These are phyloP conservation scores for Alloscopus bannaensis DNA, from an alignment of 2,888 invertebrate genomes.

Conservation along the genomic window DNA sequence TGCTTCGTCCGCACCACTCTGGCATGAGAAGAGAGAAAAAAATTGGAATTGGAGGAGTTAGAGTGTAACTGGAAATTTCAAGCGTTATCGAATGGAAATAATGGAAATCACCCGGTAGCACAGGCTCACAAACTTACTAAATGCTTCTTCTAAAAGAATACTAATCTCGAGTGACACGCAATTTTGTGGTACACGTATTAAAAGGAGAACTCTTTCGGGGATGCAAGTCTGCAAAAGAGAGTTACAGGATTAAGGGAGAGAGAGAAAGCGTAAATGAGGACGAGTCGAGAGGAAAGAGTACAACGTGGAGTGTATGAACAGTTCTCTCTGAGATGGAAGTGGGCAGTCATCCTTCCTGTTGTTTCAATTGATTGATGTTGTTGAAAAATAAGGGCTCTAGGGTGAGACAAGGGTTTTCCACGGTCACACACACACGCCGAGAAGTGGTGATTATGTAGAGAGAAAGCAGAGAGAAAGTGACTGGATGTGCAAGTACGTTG, in stretches of 20 bases:
- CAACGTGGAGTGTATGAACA: too few relatives aligned
- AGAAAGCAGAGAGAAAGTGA: too few relatives aligned
- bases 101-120: conserved; percentile 43
- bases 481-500: too few relatives aligned
- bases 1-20: conserved; percentile 13
- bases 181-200: not conserved
- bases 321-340: conserved; percentile 33
- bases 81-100: conserved; percentile 48
- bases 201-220: too few relatives aligned
- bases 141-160: conserved; percentile 19
- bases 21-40: not conserved
- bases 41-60: not conserved
- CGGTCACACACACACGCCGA: too few relatives aligned
- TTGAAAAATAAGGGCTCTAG: conserved; percentile 33
- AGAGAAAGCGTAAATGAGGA: not conserved
- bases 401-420: conserved; percentile 15
- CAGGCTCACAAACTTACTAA: conserved; percentile 43
- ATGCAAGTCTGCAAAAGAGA: not conserved
- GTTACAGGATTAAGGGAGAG: not conserved
- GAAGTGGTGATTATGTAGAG: too few relatives aligned
- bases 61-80: conserved; percentile 25
- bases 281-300: conserved; percentile 5
- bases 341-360: conserved; percentile 49
- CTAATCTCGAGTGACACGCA: conserved; percentile 26
- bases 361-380: conserved; percentile 62